phyloP scores from a whole-genome alignment of 2,113 vertebrate genomes.

The Melanocharis versteri region DNA sequence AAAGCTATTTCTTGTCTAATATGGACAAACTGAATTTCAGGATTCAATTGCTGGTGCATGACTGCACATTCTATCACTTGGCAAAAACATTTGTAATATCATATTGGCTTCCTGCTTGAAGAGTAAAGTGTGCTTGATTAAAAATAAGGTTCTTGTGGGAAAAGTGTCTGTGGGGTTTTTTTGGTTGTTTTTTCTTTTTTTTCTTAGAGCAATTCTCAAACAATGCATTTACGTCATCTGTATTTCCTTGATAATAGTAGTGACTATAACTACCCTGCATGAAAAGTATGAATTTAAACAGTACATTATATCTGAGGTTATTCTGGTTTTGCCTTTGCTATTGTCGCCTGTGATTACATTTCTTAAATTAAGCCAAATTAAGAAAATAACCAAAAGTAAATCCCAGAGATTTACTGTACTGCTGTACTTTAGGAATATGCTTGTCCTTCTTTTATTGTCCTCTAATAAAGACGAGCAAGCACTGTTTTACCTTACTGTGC shows the following conservation, averaged over 20 bases:
- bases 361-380: background rate
- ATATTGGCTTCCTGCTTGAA: conserved; percentile 43
- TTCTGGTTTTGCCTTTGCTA: conserved; percentile 1
- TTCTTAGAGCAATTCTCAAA: background rate
- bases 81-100: conserved; percentile 42
- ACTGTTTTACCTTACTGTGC: background rate
- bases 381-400: background rate
- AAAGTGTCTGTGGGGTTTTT: background rate
- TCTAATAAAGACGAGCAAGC: background rate
- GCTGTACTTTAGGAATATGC: background rate
- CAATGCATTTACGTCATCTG: background rate
- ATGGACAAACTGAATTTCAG: conserved; percentile 22
- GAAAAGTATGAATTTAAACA: conserved; percentile 2
- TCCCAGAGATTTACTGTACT: background rate
- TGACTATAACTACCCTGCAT: background rate
- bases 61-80: conserved; percentile 41
- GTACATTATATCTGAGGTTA: background rate
- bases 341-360: background rate
- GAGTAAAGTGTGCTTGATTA: conserved; percentile 4
- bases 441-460: background rate
- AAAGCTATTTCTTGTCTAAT: conserved; percentile 9
- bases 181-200: background rate
- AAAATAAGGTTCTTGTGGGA: background rate
- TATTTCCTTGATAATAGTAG: background rate
- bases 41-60: background rate